Evolutionary conservation across 2,888 invertebrate genomes (phyloP).

Genomic region (Dolichomitus sp.): DNA sequence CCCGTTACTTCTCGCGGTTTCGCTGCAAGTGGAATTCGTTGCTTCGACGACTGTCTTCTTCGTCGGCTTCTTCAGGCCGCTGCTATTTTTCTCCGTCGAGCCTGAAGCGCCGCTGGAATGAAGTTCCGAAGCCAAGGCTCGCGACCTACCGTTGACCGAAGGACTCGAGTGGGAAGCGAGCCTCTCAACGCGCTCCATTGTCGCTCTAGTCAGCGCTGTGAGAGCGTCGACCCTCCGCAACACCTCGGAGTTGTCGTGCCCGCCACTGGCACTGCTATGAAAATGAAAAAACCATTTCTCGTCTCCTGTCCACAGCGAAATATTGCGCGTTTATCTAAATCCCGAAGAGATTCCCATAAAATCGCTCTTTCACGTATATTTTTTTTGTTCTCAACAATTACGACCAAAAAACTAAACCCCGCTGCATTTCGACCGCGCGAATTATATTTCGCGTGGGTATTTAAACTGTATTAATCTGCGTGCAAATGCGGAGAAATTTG

Average conservation of each 20-base stretch:
- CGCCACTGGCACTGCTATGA: conserved; percentile 64
- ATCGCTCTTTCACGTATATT: not conserved
- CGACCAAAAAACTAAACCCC: not conserved
- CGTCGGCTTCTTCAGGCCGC: conserved; percentile 27
- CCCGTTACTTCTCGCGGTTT: conserved; percentile 67
- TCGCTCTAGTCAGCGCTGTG: conserved; percentile 89
- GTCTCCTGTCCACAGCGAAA: conserved; percentile 21
- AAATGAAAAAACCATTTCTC: conserved; percentile 59
- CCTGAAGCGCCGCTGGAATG: conserved; percentile 43
- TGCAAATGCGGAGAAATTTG: conserved; percentile 8
- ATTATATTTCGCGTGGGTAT: not conserved
- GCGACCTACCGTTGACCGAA: conserved; percentile 63
- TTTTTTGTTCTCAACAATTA: not conserved
- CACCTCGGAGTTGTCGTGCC: conserved; percentile 80
- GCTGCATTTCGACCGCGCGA: not conserved
- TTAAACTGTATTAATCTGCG: not conserved
- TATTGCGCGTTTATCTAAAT: conserved; percentile 21
- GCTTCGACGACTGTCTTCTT: conserved; percentile 38
- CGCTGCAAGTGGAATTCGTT: conserved; percentile 28
- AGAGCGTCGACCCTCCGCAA: conserved; percentile 89
- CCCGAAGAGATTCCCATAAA: not conserved
- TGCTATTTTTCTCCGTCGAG: conserved; percentile 58
- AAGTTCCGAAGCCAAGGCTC: conserved; percentile 47
- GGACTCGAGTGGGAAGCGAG: conserved; percentile 84
- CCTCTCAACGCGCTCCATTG: conserved; percentile 90